These are phyloP conservation scores for Herpailurus yagouaroundi DNA, from an alignment of 2,113 vertebrate species.

Conservation along the genomic window DNA sequence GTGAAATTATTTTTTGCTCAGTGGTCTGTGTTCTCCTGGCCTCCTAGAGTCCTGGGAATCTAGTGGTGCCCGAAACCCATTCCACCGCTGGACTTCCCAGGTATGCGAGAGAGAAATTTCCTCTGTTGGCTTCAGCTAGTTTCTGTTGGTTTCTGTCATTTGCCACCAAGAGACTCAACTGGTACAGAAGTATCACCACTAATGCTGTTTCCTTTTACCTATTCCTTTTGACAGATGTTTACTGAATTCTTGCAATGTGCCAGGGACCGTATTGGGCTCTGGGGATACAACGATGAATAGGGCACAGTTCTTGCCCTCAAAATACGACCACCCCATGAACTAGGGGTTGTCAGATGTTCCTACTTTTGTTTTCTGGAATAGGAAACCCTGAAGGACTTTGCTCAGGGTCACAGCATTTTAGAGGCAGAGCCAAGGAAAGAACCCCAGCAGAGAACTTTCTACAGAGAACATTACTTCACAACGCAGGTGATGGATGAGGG, in stretches of 20 bases:
- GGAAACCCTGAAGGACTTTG: background rate
- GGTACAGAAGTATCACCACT: background rate
- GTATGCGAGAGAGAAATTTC: background rate
- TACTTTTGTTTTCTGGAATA: background rate
- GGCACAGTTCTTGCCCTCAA: background rate
- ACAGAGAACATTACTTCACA: conserved; percentile 2
- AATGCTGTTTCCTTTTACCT: background rate
- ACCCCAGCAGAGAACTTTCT: conserved; percentile 44
- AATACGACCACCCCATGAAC: background rate
- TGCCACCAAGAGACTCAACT: background rate
- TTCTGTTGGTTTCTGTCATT: background rate
- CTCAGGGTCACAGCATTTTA: conserved; percentile 17
- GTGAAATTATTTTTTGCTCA: background rate
- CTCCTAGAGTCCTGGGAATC: background rate
- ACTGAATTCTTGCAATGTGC: background rate
- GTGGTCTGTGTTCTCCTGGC: background rate
- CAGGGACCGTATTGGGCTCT: background rate
- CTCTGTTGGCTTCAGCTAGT: background rate
- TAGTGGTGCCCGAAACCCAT: background rate
- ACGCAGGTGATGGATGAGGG: conserved; percentile 36
- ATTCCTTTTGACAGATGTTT: background rate
- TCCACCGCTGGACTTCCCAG: background rate
- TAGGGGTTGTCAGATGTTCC: background rate
- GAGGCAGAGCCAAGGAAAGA: conserved; percentile 36
- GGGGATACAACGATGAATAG: background rate